A percentile compares a stretch with the other conserved stretches of the same genome.
phyloP scores from a whole-genome alignment of 2,113 vertebrate genomes.

The Danio rerio region DNA sequence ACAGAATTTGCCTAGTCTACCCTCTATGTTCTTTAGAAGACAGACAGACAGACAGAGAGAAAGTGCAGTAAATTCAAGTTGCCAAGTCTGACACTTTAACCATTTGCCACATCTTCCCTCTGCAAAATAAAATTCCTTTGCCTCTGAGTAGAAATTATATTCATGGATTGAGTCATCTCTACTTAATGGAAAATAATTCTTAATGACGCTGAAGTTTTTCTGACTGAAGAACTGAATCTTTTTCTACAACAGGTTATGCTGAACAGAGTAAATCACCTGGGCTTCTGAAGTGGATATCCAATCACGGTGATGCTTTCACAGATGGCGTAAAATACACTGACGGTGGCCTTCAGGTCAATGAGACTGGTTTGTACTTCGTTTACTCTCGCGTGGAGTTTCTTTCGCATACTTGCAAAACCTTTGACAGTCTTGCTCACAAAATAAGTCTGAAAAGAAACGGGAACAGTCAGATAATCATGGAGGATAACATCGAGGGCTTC shows the following conservation, averaged over 20 bases:
- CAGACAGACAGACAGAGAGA: too few species aligned
- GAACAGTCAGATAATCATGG: slow-evolving; percentile 57
- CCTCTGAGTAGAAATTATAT: too few species aligned
- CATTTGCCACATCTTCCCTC: too few species aligned
- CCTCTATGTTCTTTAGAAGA: too few species aligned
- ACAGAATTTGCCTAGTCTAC: too few species aligned
- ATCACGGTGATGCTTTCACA: slow-evolving; percentile 72
- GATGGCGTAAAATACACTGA: slow-evolving; percentile 77
- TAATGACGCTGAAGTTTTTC: too few species aligned
- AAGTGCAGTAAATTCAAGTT: too few species aligned
- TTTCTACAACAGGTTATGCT: neutral
- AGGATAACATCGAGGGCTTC: slow-evolving; percentile 61
- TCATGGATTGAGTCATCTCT: too few species aligned
- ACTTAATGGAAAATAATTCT: too few species aligned
- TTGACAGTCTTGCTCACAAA: slow-evolving; percentile 67
- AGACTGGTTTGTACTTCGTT: slow-evolving; percentile 83
- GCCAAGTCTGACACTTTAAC: too few species aligned
- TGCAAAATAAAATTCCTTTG: too few species aligned
- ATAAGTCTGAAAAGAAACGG: slow-evolving; percentile 70
- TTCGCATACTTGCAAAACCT: slow-evolving; percentile 66
- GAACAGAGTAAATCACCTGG: neutral
- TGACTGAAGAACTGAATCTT: too few species aligned
- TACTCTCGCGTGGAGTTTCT: slow-evolving; percentile 86
- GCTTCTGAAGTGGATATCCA: slow-evolving; percentile 80
- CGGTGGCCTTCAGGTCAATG: slow-evolving; percentile 78